phyloP scores from a whole-genome alignment of 2,113 vertebrate species.

The Heterochromis multidens region DNA sequence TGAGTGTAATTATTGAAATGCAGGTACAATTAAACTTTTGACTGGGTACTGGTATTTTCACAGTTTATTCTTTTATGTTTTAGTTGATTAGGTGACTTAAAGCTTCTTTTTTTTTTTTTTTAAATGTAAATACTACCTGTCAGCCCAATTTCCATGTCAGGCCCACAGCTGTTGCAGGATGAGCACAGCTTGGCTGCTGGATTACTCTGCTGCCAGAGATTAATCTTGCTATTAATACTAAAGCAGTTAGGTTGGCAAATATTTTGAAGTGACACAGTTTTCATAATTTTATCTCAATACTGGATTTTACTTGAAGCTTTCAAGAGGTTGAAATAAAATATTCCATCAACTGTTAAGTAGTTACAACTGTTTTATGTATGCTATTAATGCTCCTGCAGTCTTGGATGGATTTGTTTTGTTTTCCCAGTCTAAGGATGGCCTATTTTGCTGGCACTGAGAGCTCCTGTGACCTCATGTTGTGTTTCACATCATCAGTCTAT shows the following conservation, averaged over 20 bases:
- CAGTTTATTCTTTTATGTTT: neutral
- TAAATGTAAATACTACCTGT: neutral
- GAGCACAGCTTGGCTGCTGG: neutral
- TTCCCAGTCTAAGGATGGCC: neutral
- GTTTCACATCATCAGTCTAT: neutral
- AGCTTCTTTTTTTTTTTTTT: neutral
- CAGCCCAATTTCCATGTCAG: neutral
- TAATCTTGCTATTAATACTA: neutral
- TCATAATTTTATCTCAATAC: neutral
- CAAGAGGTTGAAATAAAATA: neutral
- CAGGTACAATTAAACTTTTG: slow-evolving; percentile 20
- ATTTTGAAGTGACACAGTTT: neutral
- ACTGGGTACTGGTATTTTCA: neutral
- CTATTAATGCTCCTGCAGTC: neutral
- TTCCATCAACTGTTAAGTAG: neutral
- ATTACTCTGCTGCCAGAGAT: slow-evolving; percentile 12
- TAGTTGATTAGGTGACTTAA: neutral
- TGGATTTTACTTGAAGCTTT: neutral
- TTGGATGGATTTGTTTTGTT: neutral
- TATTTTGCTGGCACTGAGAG: neutral
- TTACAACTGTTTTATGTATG: neutral
- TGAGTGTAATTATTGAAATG: slow-evolving; percentile 14
- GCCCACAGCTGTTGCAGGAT: neutral
- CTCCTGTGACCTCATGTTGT: neutral
- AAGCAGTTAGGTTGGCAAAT: neutral